Evolutionary conservation across 2,113 vertebrate species (phyloP), one percentile per base, ranked within the genome.

Genomic region (Alaudala cheleensis): DNA sequence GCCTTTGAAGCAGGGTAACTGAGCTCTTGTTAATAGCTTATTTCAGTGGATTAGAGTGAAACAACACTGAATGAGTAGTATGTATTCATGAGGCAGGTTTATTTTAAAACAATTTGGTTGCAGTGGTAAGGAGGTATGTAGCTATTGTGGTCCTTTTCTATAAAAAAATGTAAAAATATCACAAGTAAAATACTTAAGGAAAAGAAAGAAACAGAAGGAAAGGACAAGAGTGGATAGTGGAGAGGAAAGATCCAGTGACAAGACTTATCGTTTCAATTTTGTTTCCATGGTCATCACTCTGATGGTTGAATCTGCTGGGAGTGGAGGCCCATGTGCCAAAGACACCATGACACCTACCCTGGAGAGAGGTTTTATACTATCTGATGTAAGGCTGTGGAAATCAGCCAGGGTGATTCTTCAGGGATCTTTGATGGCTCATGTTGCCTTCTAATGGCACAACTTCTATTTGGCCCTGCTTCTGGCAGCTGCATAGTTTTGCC

Each of bases 261-360:
- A n/a, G 28, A 12, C 7, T 39, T 31, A 37, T 62, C 0, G 0
- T 72, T 45, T 25, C 81, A 62, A 10, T 64, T 84, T 54, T 54
- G 7, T 3, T 47, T 49, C 19, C 14, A 20, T 24, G 24, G 20
- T 56, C 29, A 56, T 62, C 47, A 21, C 21, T 20, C 21, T 74
- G 34, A 56, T 40, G 34, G 42, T 20, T 0, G 1, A 28, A 21
- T 49, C 34, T 6, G 0, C 17, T 42, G 42, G 5, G 23, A 8
- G 3, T 50, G 20, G 24, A 66, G 10, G 20, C 29, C 20, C 24
- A 29, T 8, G 21, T 34, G 57, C 25, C 24, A 25, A n/a, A 49
- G 42, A 40, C 16, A 39, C 5, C 19, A 19, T 0, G 0, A 56
- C 9, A 49, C 15, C 5, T 15, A 6, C 12, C 42, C 24, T n/a